Percentiles rank a stretch among this genome's conserved stretches.
Evolutionary conservation across 2,888 invertebrate genomes (phyloP).

Genomic region (Deilephila porcellus): DNA sequence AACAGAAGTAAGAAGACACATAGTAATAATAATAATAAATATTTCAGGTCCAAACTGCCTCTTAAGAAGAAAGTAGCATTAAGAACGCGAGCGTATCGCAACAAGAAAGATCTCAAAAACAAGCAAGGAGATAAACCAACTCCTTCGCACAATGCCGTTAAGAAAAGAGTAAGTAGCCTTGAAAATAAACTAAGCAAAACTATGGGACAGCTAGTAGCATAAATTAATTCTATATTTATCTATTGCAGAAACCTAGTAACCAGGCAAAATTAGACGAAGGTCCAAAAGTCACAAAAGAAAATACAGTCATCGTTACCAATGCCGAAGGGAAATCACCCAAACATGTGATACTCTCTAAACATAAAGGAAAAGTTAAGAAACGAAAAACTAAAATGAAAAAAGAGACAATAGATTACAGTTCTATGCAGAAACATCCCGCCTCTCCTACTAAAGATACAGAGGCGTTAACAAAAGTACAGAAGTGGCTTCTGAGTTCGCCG

Average conservation of each 20-base stretch:
- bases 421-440: slow-evolving; percentile 85
- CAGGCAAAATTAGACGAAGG: slow-evolving; percentile 68
- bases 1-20: not conserved
- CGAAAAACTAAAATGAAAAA: slow-evolving; percentile 86
- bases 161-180: slow-evolving; percentile 74
- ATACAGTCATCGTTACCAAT: slow-evolving; percentile 72
- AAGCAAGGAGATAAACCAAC: slow-evolving; percentile 75
- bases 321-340: slow-evolving; percentile 84
- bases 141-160: slow-evolving; percentile 73
- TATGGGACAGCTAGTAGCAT: not conserved
- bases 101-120: slow-evolving; percentile 77
- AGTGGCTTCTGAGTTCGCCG: slow-evolving; percentile 92
- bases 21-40: too few relatives aligned
- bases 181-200: not conserved
- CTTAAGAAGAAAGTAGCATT: slow-evolving; percentile 93
- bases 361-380: slow-evolving; percentile 78
- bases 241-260: slow-evolving; percentile 67
- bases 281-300: slow-evolving; percentile 74
- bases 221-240: not conserved
- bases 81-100: slow-evolving; percentile 84
- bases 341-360: slow-evolving; percentile 80
- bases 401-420: slow-evolving; percentile 92
- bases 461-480: slow-evolving; percentile 91
- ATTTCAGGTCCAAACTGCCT: slow-evolving; percentile 91
- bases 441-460: slow-evolving; percentile 84